Evolutionary conservation across 2,888 invertebrate species (phyloP), one percentile per base, ranked within the genome.

Genomic region (Arge pagana): DNA sequence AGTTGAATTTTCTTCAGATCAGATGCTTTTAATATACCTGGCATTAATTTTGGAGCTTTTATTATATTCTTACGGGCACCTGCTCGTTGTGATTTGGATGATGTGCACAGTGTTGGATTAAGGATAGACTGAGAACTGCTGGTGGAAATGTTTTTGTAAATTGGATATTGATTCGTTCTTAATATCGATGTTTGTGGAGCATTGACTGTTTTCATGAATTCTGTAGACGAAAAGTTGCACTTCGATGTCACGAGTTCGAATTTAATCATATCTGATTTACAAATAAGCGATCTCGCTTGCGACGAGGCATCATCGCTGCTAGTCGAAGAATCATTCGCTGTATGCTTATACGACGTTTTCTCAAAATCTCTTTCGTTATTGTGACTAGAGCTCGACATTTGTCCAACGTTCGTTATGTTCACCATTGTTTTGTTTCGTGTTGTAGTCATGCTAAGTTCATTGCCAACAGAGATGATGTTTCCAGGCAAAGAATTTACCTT

Each of bases 11-110:
- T 55, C 4, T 18, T 15, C 4, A 39, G 4, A 0, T 33, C 33
- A 4, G 30, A 24, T 4, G 57, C 36, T 21, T 62, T 64, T 19
- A 67, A 28, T 4, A 68, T 57, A 31, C 61, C 30, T 2, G 45
- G 45, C 11, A n/a, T 69, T 3, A 70, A 48, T 13, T 60, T 62
- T 0, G 70, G 58, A 3, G 67, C 65, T 53, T 68, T 68, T 33
- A 70, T 58, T 0, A 70, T 58, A 40, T 61, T 57, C 18, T 65
- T 70, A 10, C 60, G 58, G 0, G 51, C 15, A 15, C 63, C 35
- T 23, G 31, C 35, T 6, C 24, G 30, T 3, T 15, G 21, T 4
- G 45, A 10, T 23, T 45, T 45, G 4, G 2, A 11, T n/a, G n/a
- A n/a, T n/a, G n/a, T n/a, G n/a, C n/a, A n/a, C n/a, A n/a, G n/a